Conservation (phyloP, 2,113 vertebrate species). For the Platycercus adscitus region DNA sequence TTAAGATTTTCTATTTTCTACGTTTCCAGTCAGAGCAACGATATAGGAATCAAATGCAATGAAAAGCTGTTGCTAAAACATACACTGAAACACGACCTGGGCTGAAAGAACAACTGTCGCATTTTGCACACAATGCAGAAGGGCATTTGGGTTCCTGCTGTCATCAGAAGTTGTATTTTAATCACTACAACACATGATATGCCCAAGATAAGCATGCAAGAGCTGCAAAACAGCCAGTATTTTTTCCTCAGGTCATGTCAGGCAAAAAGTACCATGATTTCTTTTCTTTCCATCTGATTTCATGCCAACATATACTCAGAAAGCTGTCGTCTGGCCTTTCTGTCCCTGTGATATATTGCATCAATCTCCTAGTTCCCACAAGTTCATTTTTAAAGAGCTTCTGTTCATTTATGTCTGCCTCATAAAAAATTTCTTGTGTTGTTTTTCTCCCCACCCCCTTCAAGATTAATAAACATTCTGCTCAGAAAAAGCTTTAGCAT, state of each 20-base stretch:
- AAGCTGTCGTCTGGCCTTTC: background rate
- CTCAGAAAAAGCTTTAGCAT: slow-evolving; percentile 14
- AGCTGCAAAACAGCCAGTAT: background rate
- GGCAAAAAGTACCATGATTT: slow-evolving; percentile 12
- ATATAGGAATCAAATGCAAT: background rate
- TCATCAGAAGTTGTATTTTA: slow-evolving; percentile 44
- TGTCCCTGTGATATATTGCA: background rate
- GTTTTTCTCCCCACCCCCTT: background rate
- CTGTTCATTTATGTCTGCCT: slow-evolving; percentile 27
- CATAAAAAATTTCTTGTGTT: background rate
- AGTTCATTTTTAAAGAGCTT: slow-evolving; percentile 22
- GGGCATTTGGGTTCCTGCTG: slow-evolving; percentile 19
- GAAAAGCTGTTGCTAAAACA: slow-evolving; percentile 1
- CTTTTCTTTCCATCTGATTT: slow-evolving; percentile 32
- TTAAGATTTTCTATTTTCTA: background rate
- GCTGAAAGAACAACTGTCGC: background rate
- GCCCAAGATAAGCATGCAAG: background rate
- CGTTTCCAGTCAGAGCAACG: background rate
- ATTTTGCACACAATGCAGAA: slow-evolving; percentile 3
- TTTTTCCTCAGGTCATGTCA: slow-evolving; percentile 19
- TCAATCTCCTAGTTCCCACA: slow-evolving; percentile 1
- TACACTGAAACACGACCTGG: background rate
- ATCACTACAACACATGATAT: slow-evolving; percentile 33
- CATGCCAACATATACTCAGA: background rate
- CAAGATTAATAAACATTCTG: slow-evolving; percentile 37